Base-by-base conservation (phyloP, 2,113 vertebrate genomes). In the Psettodes erumei region DNA sequence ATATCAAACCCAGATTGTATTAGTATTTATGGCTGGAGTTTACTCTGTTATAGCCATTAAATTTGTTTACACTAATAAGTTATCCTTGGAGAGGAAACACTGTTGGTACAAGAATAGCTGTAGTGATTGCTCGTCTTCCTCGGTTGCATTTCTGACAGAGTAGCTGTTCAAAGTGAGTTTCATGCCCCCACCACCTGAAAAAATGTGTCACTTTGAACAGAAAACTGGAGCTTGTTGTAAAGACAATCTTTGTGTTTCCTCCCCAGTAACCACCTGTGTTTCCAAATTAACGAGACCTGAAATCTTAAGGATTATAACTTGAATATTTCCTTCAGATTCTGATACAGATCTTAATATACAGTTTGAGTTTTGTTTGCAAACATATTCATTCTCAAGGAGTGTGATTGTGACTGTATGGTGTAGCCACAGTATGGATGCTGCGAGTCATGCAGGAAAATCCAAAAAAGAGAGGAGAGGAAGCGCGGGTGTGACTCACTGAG, bases 401-500 rank as follows among this genome's bases (percentile, higher is more conserved):
- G 40, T 55, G 70, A 60, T 60, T 66, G 23, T 64, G 43, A 67
- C 55, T 32, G 45, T 54, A 28, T 23, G 9, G 21, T 3, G 12
- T 15, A 40, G 71, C 62, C 6, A 47, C 19, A 33, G 48, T 30
- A 56, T 58, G 60, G 66, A 76, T 8, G 12, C 35, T 47, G 40
- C 19, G 37, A 23, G 48, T 54, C 3, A 42, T n/a, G 8, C 11
- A 25, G 8, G 11, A 10, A 2, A 23, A 51, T 19, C 63, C 25
- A 27, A 60, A n/a, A 25, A 6, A 30, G 25, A 43, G 15, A 13
- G 13, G 35, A 12, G 50, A 15, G 18, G 15, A 37, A 2, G 48
- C 32, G 48, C 1, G 8, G 47, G 83, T 40, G 79, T 56, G 73
- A 82, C 82, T 67, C 88, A 45, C 53, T 91, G 89, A 93, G 90